These are phyloP conservation scores for Zosterops hypoxanthus DNA, from an alignment of 2,113 vertebrate species.

Conservation along the genomic window DNA sequence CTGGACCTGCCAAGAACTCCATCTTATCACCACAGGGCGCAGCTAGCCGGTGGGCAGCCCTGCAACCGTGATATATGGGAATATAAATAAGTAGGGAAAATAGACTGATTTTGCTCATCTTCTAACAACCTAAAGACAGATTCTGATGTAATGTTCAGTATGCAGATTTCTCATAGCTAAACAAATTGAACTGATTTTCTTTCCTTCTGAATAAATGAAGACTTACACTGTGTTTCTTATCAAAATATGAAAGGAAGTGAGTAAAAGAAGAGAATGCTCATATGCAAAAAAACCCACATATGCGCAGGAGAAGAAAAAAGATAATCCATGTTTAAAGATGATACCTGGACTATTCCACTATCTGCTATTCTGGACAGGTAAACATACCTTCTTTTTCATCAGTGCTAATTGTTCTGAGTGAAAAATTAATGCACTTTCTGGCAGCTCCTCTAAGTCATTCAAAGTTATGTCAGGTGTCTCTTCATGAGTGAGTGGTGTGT, in stretches of 20 bases:
- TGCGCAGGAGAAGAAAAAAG: neutral
- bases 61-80: neutral
- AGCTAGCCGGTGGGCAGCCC: too few species aligned
- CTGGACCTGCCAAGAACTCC: too few species aligned
- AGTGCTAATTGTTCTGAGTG: neutral
- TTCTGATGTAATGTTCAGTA: neutral
- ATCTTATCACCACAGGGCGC: too few species aligned
- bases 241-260: neutral
- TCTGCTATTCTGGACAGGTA: neutral
- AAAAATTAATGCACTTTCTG: neutral
- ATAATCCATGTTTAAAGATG: neutral
- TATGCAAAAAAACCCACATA: accelerated
- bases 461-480: neutral
- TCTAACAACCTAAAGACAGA: neutral
- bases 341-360: neutral
- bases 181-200: neutral
- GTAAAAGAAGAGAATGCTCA: neutral
- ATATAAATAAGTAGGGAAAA: neutral
- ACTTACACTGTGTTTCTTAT: neutral
- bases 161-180: neutral
- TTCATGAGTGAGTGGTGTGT: neutral
- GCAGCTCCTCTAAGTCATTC: neutral
- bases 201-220: neutral
- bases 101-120: neutral
- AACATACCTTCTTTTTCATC: neutral